These are phyloP conservation scores for Hirtodrosophila cameraria DNA, from an alignment of 2,888 invertebrate genomes.

Conservation along the genomic window DNA sequence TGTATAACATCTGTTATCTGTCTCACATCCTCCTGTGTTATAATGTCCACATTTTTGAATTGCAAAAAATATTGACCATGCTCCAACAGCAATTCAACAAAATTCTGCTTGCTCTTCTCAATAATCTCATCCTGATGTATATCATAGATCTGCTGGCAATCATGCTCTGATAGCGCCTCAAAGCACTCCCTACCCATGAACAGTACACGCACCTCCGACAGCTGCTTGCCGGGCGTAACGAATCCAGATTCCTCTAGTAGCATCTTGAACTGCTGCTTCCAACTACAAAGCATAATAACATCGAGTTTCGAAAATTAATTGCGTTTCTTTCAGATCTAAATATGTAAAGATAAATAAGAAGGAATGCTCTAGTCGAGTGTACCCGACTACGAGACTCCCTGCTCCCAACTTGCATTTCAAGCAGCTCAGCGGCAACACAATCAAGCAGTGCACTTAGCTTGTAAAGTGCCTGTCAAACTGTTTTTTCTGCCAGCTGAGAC, in stretches of 20 bases:
- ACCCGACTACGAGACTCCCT: no score
- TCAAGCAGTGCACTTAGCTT: no score
- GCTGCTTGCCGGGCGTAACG: conserved; percentile 96
- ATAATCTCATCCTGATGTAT: conserved; percentile 96
- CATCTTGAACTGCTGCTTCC: conserved; percentile 97
- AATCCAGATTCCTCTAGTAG: conserved; percentile 96
- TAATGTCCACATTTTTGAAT: conserved; percentile 95
- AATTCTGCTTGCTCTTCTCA: conserved; percentile 94
- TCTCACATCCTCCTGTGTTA: conserved; percentile 96
- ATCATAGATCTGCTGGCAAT: conserved; percentile 96
- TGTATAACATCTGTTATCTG: conserved; percentile 96
- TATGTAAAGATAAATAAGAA: no score
- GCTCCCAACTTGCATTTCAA: no score
- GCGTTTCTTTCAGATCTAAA: no score
- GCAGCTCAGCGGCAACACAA: no score
- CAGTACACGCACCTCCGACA: conserved; percentile 94
- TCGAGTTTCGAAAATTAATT: no score
- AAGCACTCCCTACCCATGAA: conserved; percentile 98
- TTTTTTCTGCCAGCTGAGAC: no score
- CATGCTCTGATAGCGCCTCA: conserved; percentile 94
- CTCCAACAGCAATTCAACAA: conserved; percentile 95
- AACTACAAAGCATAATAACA: conserved; percentile 85
- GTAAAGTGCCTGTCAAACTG: no score
- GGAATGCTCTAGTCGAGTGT: no score
- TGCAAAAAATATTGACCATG: conserved; percentile 97